Percentiles rank a stretch among this genome's conserved stretches.
Evolutionary conservation across 53 echinoderm and acorn worm species (phyloP).

Genomic region (Echinarachnius parma): DNA sequence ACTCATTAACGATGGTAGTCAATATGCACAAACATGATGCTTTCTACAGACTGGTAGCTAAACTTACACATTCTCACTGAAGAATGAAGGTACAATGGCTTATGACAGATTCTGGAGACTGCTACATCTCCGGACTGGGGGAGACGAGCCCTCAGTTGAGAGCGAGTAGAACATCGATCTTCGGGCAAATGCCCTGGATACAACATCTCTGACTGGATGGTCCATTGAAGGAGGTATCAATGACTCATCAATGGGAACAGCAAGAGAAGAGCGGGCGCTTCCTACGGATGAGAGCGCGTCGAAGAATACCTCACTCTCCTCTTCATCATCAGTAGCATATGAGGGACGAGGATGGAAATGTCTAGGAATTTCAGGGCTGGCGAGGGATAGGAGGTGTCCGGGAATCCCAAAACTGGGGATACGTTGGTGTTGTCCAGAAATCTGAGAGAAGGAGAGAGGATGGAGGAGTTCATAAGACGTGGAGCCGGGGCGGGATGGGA

Average conservation of each 20-base stretch:
- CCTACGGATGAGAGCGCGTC: slow-evolving; percentile 26
- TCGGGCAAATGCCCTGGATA: not conserved
- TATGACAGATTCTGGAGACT: slow-evolving; percentile 30
- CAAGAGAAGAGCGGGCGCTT: slow-evolving; percentile 17
- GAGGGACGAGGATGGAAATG: no score
- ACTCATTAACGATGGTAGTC: no score
- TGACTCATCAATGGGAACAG: not conserved
- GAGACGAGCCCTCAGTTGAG: slow-evolving; percentile 6
- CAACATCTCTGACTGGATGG: not conserved
- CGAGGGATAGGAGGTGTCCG: not conserved
- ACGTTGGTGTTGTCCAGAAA: no score
- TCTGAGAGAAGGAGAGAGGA: not conserved
- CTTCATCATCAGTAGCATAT: slow-evolving; percentile 1
- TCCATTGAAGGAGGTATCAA: not conserved
- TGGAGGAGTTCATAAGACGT: no score
- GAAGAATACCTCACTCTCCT: slow-evolving; percentile 33
- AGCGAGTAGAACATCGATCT: not conserved
- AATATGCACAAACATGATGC: no score
- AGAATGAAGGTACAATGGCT: no score
- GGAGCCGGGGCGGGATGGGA: not conserved
- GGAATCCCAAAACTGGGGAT: no score
- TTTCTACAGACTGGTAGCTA: no score
- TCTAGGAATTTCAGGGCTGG: not conserved
- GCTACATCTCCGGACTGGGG: slow-evolving; percentile 15
- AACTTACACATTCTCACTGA: no score